Evolutionary conservation across 2,797 vertebrate genomes (phyloP), one percentile per base, ranked within the genome.

Genomic region (Borostomias antarcticus): DNA sequence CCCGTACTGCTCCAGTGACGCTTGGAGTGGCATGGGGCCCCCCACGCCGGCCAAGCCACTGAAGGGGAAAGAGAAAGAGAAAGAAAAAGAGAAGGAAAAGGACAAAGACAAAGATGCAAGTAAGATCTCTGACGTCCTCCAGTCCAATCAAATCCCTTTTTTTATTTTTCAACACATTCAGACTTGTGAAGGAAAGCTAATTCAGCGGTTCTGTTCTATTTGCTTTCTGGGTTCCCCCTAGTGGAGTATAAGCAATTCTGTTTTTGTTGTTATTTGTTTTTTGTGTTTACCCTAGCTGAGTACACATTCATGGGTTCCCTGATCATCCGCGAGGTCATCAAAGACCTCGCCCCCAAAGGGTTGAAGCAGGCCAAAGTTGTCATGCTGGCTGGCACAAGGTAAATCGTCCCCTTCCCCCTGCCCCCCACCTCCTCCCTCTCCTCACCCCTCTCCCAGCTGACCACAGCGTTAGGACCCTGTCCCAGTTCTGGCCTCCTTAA

Each of bases 1-100:
- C 58, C 94, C 93, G 0, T 95, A 95, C 74, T 95, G 94, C 83
- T 95, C 94, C 59, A 95, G 94, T 66, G 94, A 95, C 75, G 90
- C 94, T 26, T 95, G 94, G 94, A 95, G 91, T 57, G 94, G 94
- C 32, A 93, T 89, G 1, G 92, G 90, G 53, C 89, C 89, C 3
- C 89, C 89, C 3, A 86, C 84, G 19, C 77, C 85, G 52, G 77
- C 83, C 73, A 81, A 85, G 48, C 37, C 66, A 29, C 66, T 85
- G 15, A 87, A 80, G 66, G 78, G 77, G 73, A 85, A 80, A 75
- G 90, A 89, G 28, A 89, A 83, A 78, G 91, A 85, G 32, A 91
- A 86, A 67, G 87, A 91, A n/a, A 86, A 79, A 61, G 78, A 75
- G 73, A 86, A 81, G 74, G 90, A 89, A 25, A 90, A 83, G 78